A percentile compares a stretch with the other conserved stretches of the same genome.
Conservation (phyloP, 2,888 invertebrate genomes). For the Athalia circularis region DNA sequence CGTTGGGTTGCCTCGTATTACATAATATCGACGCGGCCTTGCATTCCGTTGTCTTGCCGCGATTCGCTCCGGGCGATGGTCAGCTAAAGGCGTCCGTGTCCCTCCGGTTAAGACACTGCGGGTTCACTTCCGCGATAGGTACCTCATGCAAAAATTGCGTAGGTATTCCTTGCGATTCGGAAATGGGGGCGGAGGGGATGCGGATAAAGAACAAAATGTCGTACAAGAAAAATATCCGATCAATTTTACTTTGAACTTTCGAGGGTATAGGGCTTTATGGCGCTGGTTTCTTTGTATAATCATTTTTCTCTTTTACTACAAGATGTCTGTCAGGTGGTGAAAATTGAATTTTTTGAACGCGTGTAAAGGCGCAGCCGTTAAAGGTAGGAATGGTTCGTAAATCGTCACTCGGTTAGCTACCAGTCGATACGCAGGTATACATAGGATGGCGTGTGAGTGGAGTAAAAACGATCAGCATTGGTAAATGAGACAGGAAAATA, state of each 20-base stretch:
- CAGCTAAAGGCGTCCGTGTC: not conserved
- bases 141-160: not conserved
- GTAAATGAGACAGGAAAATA: not conserved
- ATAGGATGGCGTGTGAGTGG: not conserved
- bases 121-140: conserved; percentile 53
- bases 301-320: too few relatives aligned
- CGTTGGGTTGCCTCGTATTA: conserved; percentile 50
- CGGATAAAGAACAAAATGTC: not conserved
- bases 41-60: conserved; percentile 58
- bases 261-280: too few relatives aligned
- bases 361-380: too few relatives aligned
- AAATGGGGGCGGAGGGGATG: conserved; percentile 1
- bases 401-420: not conserved
- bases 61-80: conserved; percentile 16
- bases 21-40: conserved; percentile 61
- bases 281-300: too few relatives aligned
- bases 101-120: not conserved
- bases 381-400: not conserved
- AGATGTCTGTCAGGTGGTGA: too few relatives aligned
- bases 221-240: too few relatives aligned
- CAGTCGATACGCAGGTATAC: not conserved
- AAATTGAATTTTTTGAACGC: too few relatives aligned
- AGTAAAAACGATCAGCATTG: conserved; percentile 21
- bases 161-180: not conserved
- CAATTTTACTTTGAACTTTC: too few relatives aligned